Evolutionary conservation across 2,888 invertebrate species (phyloP), one percentile per base, ranked within the genome.

Genomic region (Plebejus melissa): DNA sequence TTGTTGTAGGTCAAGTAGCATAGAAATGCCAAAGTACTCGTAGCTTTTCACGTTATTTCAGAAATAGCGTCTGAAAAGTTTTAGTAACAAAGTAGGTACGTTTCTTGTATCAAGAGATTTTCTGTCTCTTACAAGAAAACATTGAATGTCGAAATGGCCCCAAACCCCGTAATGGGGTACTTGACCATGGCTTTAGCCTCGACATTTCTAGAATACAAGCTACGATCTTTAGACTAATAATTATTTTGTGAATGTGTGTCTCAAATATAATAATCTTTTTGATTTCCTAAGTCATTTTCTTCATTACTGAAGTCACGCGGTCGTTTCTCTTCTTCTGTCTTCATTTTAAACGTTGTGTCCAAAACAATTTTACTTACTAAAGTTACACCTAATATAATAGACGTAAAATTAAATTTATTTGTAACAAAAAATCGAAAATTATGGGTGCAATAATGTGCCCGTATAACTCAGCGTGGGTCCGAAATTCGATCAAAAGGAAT

Each of bases 401-500:
- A 60, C 41, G 50, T n/a, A 60, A 50, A 38, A 72, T 71, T 36
- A 60, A 69, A 76, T 46, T 70, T 50, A 70, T 22, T 36, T 75
- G 76, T 70, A 76, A 80, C 80, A 85, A 88, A 89, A 90, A 86
- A 84, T 79, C 74, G 70, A 81, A 90, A 90, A 90, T 90, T 87
- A 89, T 88, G 80, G 84, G 78, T 80, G 82, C 80, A 86, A 93
- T 93, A 94, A 94, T 93, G 90, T 90, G 89, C 93, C 94, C 94
- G 87, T 90, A 93, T 94, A 84, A 85, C 91, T 58, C 92, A 91
- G 93, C 93, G 88, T 90, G 93, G 88, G 90, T 90, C 92, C 92
- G 83, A 90, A 91, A 90, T 90, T 90, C 90, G 88, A 93, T 93
- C 92, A 92, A 92, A 87, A 88, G 86, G 85, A 91, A 91, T 93